Evolutionary conservation across 2,113 vertebrate species (phyloP).

Genomic region (Poicephalus meyeri): DNA sequence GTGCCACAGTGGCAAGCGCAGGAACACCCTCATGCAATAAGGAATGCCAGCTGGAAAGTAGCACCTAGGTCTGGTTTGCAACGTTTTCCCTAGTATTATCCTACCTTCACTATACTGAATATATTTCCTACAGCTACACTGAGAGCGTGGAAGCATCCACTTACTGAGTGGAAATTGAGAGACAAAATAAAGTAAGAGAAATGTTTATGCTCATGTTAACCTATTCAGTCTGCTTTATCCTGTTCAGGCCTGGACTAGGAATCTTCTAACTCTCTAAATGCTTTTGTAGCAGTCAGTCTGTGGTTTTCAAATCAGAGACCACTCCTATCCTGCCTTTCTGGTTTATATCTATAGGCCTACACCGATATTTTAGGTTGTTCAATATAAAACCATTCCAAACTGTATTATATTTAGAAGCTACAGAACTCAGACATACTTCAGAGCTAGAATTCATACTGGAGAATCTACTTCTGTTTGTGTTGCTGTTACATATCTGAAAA

Average conservation of each 20-base stretch:
- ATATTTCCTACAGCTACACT: slow-evolving; percentile 36
- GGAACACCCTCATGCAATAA: slow-evolving; percentile 56
- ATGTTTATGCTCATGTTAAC: slow-evolving; percentile 36
- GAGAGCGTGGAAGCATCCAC: slow-evolving; percentile 42
- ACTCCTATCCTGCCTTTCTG: not conserved
- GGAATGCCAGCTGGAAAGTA: slow-evolving; percentile 58
- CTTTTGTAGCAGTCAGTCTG: slow-evolving; percentile 11
- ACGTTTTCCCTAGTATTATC: slow-evolving; percentile 28
- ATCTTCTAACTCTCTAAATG: slow-evolving; percentile 48
- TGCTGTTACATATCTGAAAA: not conserved
- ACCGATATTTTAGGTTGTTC: not conserved
- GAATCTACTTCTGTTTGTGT: slow-evolving; percentile 27
- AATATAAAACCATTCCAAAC: not conserved
- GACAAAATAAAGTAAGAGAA: slow-evolving; percentile 38
- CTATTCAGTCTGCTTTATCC: slow-evolving; percentile 50
- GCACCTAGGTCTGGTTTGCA: slow-evolving; percentile 48
- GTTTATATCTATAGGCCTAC: not conserved
- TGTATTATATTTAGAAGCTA: slow-evolving; percentile 43
- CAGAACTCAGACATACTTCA: not conserved
- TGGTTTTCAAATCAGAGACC: slow-evolving; percentile 29
- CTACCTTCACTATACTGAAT: slow-evolving; percentile 46
- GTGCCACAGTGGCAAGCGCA: slow-evolving; percentile 46
- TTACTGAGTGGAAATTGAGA: not conserved
- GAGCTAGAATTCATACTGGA: not conserved
- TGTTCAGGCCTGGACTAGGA: slow-evolving; percentile 8